Evolutionary conservation across 2,113 vertebrate genomes (phyloP).

Genomic region (Chascanopsetta lugubris): DNA sequence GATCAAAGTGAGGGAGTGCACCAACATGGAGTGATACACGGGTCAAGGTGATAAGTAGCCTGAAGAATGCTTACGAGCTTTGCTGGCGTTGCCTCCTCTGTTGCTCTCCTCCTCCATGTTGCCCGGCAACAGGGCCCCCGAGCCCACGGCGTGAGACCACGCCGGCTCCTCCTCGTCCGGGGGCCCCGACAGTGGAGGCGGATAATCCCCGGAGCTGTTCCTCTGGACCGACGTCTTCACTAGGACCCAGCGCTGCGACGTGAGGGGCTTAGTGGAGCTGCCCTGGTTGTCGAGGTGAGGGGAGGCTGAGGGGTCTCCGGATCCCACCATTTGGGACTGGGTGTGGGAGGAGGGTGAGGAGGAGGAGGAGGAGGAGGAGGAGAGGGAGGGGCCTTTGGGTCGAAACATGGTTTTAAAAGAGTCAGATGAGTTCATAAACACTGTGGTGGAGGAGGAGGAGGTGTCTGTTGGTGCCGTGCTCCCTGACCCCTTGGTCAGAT

Average conservation of each 20-base stretch:
- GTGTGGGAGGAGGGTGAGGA: constrained; percentile 10
- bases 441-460: constrained; percentile 13
- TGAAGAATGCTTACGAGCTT: too few species aligned
- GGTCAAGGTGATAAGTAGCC: too few species aligned
- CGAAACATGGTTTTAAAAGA: not conserved
- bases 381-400: not conserved
- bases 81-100: constrained; percentile 55
- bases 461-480: not conserved
- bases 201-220: constrained; percentile 59
- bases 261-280: constrained; percentile 26
- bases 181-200: constrained; percentile 27
- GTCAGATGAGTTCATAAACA: not conserved
- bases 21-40: too few species aligned
- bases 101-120: constrained; percentile 70
- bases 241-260: constrained; percentile 39
- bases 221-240: constrained; percentile 37
- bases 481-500: constrained; percentile 23
- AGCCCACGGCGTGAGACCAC: constrained; percentile 71
- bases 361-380: constrained; percentile 9
- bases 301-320: constrained; percentile 12
- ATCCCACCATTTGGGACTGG: constrained; percentile 14
- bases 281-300: constrained; percentile 27
- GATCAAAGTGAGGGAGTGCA: too few species aligned
- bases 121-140: constrained; percentile 66
- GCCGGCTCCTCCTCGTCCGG: constrained; percentile 58